These are phyloP conservation scores for Upupa epops DNA, from an alignment of 2,113 vertebrate genomes.

Conservation along the genomic window DNA sequence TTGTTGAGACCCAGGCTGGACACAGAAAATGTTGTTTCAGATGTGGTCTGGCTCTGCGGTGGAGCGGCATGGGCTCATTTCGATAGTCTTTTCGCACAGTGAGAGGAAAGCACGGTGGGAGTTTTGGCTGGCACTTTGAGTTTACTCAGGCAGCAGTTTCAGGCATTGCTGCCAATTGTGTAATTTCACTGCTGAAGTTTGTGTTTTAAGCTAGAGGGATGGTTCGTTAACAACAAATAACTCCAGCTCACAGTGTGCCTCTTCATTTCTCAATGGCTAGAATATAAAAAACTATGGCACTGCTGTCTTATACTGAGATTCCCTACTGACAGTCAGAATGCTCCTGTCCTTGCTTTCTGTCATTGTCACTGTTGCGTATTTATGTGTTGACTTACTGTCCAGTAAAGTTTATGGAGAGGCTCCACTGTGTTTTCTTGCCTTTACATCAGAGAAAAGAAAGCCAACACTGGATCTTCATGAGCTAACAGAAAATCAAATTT, in stretches of 20 bases:
- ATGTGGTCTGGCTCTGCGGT: fast-evolving
- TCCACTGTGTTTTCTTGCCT: not conserved
- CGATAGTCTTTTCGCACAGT: not conserved
- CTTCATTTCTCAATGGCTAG: not conserved
- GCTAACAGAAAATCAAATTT: slow-evolving; percentile 76
- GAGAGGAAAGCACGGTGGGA: not conserved
- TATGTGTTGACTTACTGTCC: not conserved
- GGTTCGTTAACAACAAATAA: slow-evolving; percentile 8
- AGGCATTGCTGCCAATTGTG: not conserved
- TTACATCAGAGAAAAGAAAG: not conserved
- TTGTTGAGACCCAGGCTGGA: not conserved
- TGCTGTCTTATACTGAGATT: not conserved
- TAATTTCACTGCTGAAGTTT: not conserved
- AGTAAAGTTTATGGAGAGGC: not conserved
- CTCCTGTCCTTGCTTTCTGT: not conserved
- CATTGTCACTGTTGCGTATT: not conserved
- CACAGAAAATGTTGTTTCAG: not conserved
- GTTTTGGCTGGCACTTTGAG: not conserved
- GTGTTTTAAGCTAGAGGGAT: not conserved
- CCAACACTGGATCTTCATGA: slow-evolving; percentile 47
- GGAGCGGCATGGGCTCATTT: not conserved
- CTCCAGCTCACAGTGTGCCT: not conserved
- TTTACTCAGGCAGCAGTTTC: not conserved
- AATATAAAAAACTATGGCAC: not conserved
- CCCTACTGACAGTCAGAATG: not conserved